Conservation (phyloP, 2,113 vertebrate genomes). For the Cavia porcellus region DNA sequence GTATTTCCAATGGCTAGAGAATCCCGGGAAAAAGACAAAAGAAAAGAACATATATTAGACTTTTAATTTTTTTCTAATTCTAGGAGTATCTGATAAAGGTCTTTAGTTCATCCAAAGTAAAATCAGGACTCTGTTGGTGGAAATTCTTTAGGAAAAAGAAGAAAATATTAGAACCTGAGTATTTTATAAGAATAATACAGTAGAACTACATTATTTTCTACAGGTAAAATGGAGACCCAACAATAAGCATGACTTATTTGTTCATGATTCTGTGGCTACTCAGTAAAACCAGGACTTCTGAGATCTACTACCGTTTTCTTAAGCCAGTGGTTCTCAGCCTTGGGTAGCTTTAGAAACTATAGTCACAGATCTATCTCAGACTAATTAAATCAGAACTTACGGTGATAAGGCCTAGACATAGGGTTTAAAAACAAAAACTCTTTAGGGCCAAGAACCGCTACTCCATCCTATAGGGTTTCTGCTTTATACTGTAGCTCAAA, state of each 20-base stretch:
- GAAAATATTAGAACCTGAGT: slow-evolving; percentile 14
- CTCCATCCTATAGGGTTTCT: neutral
- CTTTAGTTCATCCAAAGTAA: neutral
- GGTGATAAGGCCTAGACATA: neutral
- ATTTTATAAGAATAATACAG: neutral
- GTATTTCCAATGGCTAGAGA: neutral
- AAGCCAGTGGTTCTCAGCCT: neutral
- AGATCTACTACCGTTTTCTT: neutral
- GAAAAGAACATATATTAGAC: neutral
- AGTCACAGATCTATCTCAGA: neutral
- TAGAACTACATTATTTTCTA: slow-evolving; percentile 7
- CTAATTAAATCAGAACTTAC: slow-evolving; percentile 40
- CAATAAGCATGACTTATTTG: neutral
- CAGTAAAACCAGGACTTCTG: slow-evolving; percentile 23
- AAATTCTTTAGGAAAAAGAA: slow-evolving; percentile 4
- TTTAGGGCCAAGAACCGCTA: neutral
- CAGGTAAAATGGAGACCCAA: neutral
- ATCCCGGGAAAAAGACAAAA: neutral
- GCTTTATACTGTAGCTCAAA: slow-evolving; percentile 35
- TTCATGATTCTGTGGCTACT: neutral
- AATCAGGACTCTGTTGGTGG: neutral
- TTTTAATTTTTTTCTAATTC: slow-evolving; percentile 47
- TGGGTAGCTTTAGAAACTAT: slow-evolving; percentile 18
- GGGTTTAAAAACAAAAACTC: neutral
- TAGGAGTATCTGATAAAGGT: neutral